phyloP scores from a whole-genome alignment of 2,113 vertebrate genomes.

The Halcyon senegalensis region DNA sequence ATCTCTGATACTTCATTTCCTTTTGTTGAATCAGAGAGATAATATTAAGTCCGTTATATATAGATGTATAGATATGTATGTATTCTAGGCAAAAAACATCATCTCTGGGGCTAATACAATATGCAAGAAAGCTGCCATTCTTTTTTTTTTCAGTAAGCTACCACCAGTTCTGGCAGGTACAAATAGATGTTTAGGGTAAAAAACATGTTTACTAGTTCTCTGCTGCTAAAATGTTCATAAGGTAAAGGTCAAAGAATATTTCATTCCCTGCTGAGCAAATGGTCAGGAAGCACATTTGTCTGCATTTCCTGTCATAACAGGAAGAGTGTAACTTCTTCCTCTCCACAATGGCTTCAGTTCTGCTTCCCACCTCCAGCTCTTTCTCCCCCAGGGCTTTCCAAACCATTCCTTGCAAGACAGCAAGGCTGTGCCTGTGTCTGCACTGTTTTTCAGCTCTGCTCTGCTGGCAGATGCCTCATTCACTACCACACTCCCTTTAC shows the following conservation, averaged over 20 bases:
- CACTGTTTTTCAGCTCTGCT: slow-evolving; percentile 63
- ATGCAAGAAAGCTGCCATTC: not conserved
- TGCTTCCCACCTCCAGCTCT: slow-evolving; percentile 92
- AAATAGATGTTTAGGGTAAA: slow-evolving; percentile 68
- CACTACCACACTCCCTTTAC: slow-evolving; percentile 41
- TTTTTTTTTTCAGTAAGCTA: not conserved
- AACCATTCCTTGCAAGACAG: slow-evolving; percentile 83
- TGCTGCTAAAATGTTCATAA: slow-evolving; percentile 76
- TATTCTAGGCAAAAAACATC: not conserved
- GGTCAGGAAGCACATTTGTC: slow-evolving; percentile 99
- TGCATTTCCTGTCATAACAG: slow-evolving; percentile 99
- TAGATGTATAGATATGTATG: fast-evolving
- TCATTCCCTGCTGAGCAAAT: slow-evolving; percentile 86
- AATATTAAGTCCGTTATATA: not conserved
- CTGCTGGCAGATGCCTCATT: slow-evolving; percentile 68
- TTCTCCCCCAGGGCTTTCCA: slow-evolving; percentile 85
- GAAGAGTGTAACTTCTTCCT: slow-evolving; percentile 99
- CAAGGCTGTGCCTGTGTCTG: slow-evolving; percentile 54
- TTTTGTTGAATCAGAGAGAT: not conserved
- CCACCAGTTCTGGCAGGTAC: slow-evolving; percentile 42
- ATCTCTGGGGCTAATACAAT: not conserved
- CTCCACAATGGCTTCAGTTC: slow-evolving; percentile 97
- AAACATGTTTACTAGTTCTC: slow-evolving; percentile 82
- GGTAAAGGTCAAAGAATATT: slow-evolving; percentile 85
- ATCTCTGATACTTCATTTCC: not conserved